Percentiles rank a stretch among this genome's conserved stretches.
phyloP scores from a whole-genome alignment of 37 sponge, comb jelly and placozoan genomes.

The Tethya wilhelma region DNA sequence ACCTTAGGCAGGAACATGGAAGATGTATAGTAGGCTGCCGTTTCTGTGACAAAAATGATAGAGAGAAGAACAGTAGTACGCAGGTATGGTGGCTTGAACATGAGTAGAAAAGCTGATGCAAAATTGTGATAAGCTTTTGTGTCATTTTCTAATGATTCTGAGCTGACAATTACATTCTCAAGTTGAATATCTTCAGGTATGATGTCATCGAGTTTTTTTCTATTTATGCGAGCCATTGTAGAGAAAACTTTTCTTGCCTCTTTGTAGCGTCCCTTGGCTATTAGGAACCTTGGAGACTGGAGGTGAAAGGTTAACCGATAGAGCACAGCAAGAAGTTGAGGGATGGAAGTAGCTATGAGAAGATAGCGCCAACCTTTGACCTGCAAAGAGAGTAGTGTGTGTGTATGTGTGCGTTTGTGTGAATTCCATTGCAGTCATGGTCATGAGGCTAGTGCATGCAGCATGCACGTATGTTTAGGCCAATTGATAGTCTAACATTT shows the following conservation, averaged over 20 bases:
- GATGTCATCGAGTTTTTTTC: constrained; percentile 12
- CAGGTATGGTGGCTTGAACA: constrained; percentile 36
- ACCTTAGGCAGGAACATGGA: constrained; percentile 44
- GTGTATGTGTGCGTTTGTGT: no score
- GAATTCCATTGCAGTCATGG: no score
- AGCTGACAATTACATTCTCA: not conserved
- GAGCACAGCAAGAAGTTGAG: constrained; percentile 3
- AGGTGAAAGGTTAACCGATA: constrained; percentile 26
- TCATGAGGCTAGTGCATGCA: no score
- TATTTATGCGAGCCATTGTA: constrained; percentile 15
- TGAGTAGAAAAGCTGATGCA: not conserved
- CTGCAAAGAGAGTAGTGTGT: no score
- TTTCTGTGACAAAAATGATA: constrained; percentile 8
- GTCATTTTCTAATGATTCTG: not conserved
- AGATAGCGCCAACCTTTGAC: constrained; percentile 49
- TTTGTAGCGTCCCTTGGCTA: not conserved
- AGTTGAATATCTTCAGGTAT: not conserved
- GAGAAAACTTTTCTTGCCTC: constrained; percentile 16
- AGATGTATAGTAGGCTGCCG: constrained; percentile 21
- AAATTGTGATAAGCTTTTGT: not conserved
- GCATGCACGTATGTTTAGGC: no score
- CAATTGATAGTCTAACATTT: no score
- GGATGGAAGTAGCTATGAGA: constrained; percentile 12
- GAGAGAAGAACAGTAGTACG: constrained; percentile 32
- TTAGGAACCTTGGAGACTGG: constrained; percentile 45